Conservation (phyloP, 2,888 invertebrate genomes). For the Xanthorhoe designata region DNA sequence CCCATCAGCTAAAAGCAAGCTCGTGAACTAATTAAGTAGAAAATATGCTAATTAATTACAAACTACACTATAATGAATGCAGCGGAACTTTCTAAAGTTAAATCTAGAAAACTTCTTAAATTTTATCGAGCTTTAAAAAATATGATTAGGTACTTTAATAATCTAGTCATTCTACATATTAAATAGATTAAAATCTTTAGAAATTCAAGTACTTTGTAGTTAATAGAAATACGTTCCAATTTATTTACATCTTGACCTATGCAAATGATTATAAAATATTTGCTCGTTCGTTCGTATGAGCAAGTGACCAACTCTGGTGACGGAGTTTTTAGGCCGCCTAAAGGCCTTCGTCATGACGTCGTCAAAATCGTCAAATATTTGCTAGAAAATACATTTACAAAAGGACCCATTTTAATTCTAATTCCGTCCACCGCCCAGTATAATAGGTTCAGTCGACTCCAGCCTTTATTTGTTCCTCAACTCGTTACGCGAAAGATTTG, state of each 20-base stretch:
- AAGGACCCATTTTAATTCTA: neutral
- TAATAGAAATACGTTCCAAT: too few species aligned
- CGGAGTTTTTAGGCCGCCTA: too few species aligned
- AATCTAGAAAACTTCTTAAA: neutral
- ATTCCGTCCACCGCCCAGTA: slow-evolving; percentile 42
- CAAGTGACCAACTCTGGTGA: too few species aligned
- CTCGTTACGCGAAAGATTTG: slow-evolving; percentile 80
- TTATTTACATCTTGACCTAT: too few species aligned
- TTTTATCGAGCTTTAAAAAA: neutral
- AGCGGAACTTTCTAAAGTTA: neutral
- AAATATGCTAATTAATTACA: slow-evolving; percentile 17
- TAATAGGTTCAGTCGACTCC: slow-evolving; percentile 66
- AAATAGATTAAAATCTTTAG: too few species aligned
- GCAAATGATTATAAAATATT: too few species aligned
- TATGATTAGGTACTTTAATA: neutral
- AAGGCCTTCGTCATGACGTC: too few species aligned
- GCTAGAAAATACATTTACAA: too few species aligned
- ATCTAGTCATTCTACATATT: too few species aligned
- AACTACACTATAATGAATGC: slow-evolving; percentile 7
- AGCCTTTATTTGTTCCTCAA: slow-evolving; percentile 78
- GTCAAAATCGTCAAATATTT: too few species aligned
- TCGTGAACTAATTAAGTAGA: slow-evolving; percentile 21
- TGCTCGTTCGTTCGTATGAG: too few species aligned
- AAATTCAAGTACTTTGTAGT: too few species aligned
- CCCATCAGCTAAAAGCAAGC: slow-evolving; percentile 20